Evolutionary conservation across 37 sponge, comb jelly and placozoan genomes (phyloP).

Genomic region (Theonella swinhoei): DNA sequence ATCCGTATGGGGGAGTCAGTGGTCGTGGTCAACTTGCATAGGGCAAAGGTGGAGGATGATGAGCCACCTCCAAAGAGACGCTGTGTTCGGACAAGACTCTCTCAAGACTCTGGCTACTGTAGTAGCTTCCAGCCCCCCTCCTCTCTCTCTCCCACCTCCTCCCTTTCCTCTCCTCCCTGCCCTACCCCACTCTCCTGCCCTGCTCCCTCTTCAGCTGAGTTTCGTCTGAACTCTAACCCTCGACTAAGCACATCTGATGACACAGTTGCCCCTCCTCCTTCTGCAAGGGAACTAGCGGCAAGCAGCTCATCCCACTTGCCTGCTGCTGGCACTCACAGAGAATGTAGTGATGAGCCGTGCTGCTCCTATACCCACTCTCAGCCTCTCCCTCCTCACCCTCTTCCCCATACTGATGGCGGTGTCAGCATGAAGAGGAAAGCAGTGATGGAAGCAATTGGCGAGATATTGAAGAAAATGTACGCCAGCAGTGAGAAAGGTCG

Average conservation of each 20-base stretch:
- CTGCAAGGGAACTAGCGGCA: neutral
- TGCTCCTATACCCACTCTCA: neutral
- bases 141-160: neutral
- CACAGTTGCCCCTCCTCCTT: neutral
- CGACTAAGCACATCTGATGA: neutral
- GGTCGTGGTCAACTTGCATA: constrained; percentile 72
- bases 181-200: neutral
- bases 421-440: constrained; percentile 73
- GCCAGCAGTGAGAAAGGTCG: constrained; percentile 60
- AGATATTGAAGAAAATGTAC: constrained; percentile 77
- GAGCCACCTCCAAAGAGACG: constrained; percentile 49
- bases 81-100: constrained; percentile 8
- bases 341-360: neutral
- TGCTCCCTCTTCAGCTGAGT: neutral
- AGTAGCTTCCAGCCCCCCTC: neutral
- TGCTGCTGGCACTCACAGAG: neutral
- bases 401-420: constrained; percentile 34
- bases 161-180: neutral
- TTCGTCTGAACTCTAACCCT: neutral
- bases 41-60: constrained; percentile 69
- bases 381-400: constrained; percentile 3
- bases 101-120: neutral
- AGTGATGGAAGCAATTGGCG: constrained; percentile 74
- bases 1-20: constrained; percentile 70
- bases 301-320: neutral